These are phyloP conservation scores for Megaceryle alcyon DNA, from an alignment of 2,797 vertebrate species.

Conservation along the genomic window DNA sequence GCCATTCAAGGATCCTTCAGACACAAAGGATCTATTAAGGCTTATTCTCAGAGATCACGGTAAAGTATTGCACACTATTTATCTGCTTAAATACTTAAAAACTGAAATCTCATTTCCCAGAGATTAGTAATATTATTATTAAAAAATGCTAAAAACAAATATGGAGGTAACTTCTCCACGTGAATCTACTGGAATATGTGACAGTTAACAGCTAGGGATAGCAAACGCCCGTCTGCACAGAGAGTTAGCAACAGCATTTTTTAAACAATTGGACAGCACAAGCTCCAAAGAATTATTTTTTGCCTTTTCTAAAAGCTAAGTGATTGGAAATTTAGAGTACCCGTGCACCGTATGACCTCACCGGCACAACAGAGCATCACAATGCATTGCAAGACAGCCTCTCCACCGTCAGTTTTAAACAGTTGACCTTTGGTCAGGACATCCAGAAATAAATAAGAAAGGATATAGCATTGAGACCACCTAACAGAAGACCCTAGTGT, in stretches of 20 bases:
- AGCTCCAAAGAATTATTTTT: not conserved
- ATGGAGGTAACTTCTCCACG: slow-evolving; percentile 2
- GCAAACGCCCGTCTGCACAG: not conserved
- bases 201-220: not conserved
- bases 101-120: slow-evolving; percentile 1
- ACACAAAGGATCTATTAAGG: slow-evolving; percentile 38
- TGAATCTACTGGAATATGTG: not conserved
- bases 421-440: not conserved
- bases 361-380: not conserved
- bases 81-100: slow-evolving; percentile 35
- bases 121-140: not conserved
- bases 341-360: not conserved
- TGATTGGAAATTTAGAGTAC: not conserved
- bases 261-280: not conserved
- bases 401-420: not conserved
- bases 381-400: not conserved
- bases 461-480: not conserved
- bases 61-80: slow-evolving; percentile 49
- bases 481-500: not conserved
- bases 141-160: slow-evolving; percentile 50
- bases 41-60: slow-evolving; percentile 35
- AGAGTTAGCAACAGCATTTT: slow-evolving; percentile 2
- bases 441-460: slow-evolving; percentile 52
- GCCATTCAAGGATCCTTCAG: slow-evolving; percentile 28
- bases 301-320: slow-evolving; percentile 12